Conservation (phyloP, 2,113 vertebrate genomes). For the Sturnira hondurensis region DNA sequence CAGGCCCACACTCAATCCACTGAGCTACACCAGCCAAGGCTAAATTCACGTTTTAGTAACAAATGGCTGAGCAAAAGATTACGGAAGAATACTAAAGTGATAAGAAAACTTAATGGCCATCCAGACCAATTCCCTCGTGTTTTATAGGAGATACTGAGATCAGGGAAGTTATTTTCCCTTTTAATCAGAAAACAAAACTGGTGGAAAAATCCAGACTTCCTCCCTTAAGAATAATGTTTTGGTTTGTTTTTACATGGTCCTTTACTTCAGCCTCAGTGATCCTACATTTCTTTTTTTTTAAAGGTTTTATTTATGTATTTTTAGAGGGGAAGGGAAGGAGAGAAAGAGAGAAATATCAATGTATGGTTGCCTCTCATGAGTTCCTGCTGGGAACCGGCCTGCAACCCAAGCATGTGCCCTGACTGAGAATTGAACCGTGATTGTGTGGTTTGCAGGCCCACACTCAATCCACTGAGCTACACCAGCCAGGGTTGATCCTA, state of each 20-base stretch:
- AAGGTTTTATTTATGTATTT: too few relatives aligned
- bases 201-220: background rate
- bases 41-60: slow-evolving; percentile 6
- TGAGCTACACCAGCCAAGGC: too few relatives aligned
- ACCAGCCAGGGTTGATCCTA: too few relatives aligned
- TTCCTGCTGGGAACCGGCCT: too few relatives aligned
- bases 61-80: background rate
- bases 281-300: background rate
- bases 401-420: too few relatives aligned
- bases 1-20: too few relatives aligned
- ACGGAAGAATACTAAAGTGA: background rate
- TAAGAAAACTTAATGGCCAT: background rate
- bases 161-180: background rate
- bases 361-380: too few relatives aligned
- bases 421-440: too few relatives aligned
- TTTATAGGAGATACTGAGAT: background rate
- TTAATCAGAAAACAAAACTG: background rate
- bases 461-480: too few relatives aligned
- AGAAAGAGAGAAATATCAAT: too few relatives aligned
- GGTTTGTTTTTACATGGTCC: background rate
- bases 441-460: too few relatives aligned
- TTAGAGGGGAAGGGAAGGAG: too few relatives aligned
- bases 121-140: background rate
- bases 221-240: background rate
- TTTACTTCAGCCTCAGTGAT: background rate